Conservation (phyloP, 2,797 vertebrate species). For the Momotus momota region DNA sequence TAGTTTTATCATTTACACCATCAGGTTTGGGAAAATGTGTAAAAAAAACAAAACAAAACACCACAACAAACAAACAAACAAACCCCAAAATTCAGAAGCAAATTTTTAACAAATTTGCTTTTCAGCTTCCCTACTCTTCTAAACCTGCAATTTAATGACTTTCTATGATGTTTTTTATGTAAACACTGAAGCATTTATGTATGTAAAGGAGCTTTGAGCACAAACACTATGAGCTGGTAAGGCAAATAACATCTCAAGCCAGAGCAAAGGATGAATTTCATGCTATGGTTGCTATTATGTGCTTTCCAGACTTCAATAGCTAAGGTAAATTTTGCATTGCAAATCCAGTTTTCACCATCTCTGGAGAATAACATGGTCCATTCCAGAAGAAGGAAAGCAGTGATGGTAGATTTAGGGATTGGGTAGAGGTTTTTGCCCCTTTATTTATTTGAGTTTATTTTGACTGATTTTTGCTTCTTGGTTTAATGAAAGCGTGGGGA, state of each 20-base stretch:
- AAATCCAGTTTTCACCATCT: background rate
- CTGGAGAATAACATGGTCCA: background rate
- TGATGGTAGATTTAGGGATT: background rate
- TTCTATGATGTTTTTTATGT: background rate
- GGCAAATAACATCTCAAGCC: background rate
- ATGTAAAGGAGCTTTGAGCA: background rate
- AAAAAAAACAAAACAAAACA: background rate
- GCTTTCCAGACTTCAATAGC: background rate
- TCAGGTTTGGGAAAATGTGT: background rate
- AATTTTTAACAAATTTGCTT: background rate
- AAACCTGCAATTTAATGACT: background rate
- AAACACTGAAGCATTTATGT: background rate
- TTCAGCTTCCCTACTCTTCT: background rate
- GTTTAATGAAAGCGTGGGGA: background rate
- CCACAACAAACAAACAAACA: no score
- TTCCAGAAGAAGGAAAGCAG: background rate
- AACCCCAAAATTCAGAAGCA: no score
- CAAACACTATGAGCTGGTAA: background rate
- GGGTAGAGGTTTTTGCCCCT: background rate
- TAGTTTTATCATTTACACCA: background rate
- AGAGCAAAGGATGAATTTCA: background rate
- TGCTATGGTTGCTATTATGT: background rate
- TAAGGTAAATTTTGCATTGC: background rate
- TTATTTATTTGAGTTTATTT: background rate
- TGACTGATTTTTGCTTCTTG: background rate